Evolutionary conservation across 1,140 invertebrate genomes (phyloP).

Genomic region (Aphelenchoides besseyi): DNA sequence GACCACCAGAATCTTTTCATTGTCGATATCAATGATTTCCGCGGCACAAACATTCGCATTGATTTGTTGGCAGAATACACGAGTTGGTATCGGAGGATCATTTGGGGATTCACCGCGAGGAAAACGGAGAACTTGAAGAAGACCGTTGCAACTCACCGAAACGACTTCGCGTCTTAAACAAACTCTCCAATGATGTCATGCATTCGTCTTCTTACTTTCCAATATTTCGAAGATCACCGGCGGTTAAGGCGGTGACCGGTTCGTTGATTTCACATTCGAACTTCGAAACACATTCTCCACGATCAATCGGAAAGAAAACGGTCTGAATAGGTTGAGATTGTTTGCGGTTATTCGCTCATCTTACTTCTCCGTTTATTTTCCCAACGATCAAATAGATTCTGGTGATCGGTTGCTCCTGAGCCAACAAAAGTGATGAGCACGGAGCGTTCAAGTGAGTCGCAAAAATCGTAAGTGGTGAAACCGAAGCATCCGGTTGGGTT

Average conservation of each 20-base stretch:
- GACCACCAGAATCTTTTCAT: constrained; percentile 45
- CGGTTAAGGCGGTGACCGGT: constrained; percentile 41
- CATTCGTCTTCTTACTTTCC: constrained; percentile 28
- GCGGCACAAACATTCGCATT: constrained; percentile 51
- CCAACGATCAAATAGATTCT: constrained; percentile 42
- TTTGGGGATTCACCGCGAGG: constrained; percentile 2
- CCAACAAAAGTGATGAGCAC: constrained; percentile 39
- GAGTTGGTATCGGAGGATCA: constrained; percentile 19
- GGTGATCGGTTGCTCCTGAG: neutral
- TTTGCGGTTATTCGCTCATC: neutral
- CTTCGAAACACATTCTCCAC: constrained; percentile 39
- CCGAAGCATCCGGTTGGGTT: constrained; percentile 5
- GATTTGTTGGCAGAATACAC: constrained; percentile 43
- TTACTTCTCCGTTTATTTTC: constrained; percentile 47
- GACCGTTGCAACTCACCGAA: constrained; percentile 40
- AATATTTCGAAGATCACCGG: constrained; percentile 40
- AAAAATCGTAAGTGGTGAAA: constrained; percentile 40
- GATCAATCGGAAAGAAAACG: constrained; percentile 46
- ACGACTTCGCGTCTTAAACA: constrained; percentile 42
- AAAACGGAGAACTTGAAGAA: constrained; percentile 39
- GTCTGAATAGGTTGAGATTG: constrained; percentile 32
- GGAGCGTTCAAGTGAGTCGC: constrained; percentile 46
- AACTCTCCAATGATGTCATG: constrained; percentile 19
- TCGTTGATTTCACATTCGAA: constrained; percentile 35
- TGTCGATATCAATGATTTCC: constrained; percentile 53